These are phyloP conservation scores for Drosophila subsilvestris DNA, from an alignment of 2,888 invertebrate genomes.

Conservation along the genomic window DNA sequence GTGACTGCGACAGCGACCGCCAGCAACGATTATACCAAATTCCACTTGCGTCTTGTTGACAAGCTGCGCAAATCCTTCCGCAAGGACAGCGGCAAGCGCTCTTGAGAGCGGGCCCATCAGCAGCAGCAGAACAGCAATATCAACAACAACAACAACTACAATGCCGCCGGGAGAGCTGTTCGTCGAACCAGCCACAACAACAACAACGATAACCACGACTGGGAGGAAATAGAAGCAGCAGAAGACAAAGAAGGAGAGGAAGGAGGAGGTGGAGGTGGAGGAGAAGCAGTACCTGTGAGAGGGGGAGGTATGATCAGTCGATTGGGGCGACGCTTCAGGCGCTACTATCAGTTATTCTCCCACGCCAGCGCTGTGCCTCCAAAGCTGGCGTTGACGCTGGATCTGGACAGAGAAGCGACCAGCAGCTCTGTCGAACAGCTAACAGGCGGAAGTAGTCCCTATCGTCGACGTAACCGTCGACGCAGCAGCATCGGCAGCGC, in stretches of 20 bases:
- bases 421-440: slow-evolving; percentile 64
- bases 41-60: slow-evolving; percentile 89
- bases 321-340: slow-evolving; percentile 76
- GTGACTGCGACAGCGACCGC: slow-evolving; percentile 1
- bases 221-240: slow-evolving; percentile 12
- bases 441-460: slow-evolving; percentile 56
- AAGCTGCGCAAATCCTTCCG: slow-evolving; percentile 89
- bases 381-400: background rate
- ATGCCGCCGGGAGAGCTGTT: slow-evolving; percentile 29
- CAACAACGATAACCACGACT: slow-evolving; percentile 33
- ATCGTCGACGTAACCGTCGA: slow-evolving; percentile 63
- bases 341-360: slow-evolving; percentile 61
- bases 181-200: slow-evolving; percentile 14
- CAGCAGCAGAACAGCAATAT: slow-evolving; percentile 51
- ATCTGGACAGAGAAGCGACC: slow-evolving; percentile 3
- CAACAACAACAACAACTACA: slow-evolving; percentile 49
- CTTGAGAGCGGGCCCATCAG: slow-evolving; percentile 73
- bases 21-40: slow-evolving; percentile 88
- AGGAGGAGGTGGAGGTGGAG: slow-evolving; percentile 15
- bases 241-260: background rate
- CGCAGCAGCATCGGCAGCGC: slow-evolving; percentile 63
- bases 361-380: slow-evolving; percentile 36
- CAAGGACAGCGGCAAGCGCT: slow-evolving; percentile 82
- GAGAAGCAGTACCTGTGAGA: slow-evolving; percentile 23
- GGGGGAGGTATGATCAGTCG: slow-evolving; percentile 58